Base-by-base conservation (phyloP, 2,888 invertebrate genomes). In the Dione vanillae region DNA sequence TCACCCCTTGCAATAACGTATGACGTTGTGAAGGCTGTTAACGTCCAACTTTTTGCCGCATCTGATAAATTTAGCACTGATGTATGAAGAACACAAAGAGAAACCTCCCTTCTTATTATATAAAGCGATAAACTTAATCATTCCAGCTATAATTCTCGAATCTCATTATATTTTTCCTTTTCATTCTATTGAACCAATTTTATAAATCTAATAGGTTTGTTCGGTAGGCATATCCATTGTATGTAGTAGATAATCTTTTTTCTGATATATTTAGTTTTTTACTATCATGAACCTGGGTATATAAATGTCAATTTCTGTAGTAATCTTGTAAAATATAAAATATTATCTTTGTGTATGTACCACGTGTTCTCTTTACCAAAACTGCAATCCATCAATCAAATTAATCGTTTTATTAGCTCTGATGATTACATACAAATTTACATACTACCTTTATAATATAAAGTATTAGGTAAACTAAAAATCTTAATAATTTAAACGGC, bases 31-130 rank as follows among this genome's bases (percentile, higher is more conserved):
- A 74, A 76, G 77, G 76, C 76, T 78, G 78, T 77, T 77, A 75
- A 76, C 80, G 78, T 78, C 77, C 77, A 68, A 79, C 82, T 86
- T 86, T 88, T 88, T 87, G 82, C 80, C 68, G 76, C 71, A 79
- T 85, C 85, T 86, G 83, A 87, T 87, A 87, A 87, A 87, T 84
- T 83, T 85, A 78, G 83, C 86, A 80, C 79, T 84, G 83, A 85
- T 84, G 84, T 83, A 80, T 79, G 80, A 74, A 71, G 79, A 79
- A 79, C 82, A 81, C 81, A 82, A 85, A 83, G 82, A 84, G 83
- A 82, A 84, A 83, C 81, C 80, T 79, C 78, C 78, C 76, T 75
- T 78, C 77, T 80, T 78, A 77, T 78, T 77, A 78, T 76, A 76
- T 74, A 74, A 74, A 74, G 77, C 78, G 78, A 77, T 78, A 75